Conservation (phyloP, 2,113 vertebrate species). For the Erythrocercus mccallii region DNA sequence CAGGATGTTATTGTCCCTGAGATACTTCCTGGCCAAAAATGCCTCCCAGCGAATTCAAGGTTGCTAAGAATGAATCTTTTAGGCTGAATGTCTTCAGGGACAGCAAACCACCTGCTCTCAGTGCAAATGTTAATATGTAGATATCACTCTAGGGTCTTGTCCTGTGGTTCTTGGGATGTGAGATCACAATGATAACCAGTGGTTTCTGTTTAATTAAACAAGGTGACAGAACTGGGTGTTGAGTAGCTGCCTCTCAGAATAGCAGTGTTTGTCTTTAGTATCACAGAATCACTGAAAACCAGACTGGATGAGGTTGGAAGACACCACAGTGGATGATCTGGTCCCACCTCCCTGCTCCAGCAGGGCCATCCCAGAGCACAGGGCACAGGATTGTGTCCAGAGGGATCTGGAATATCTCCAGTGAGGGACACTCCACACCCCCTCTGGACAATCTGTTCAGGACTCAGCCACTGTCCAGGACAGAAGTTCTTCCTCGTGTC, state of each 20-base stretch:
- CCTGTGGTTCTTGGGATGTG: background rate
- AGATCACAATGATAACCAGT: background rate
- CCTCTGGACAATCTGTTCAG: background rate
- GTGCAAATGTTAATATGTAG: background rate
- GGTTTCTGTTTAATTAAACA: background rate
- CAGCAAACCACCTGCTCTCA: background rate
- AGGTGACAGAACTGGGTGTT: background rate
- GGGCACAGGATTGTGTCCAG: background rate
- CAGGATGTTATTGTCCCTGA: background rate
- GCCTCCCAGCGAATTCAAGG: background rate
- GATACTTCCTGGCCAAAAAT: background rate
- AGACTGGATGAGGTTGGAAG: background rate
- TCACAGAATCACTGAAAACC: background rate
- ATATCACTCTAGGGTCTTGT: background rate
- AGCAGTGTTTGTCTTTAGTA: background rate
- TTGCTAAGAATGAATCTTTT: background rate
- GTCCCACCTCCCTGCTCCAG: background rate
- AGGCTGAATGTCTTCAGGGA: background rate
- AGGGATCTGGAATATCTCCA: background rate
- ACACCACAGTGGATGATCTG: background rate
- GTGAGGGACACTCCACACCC: background rate
- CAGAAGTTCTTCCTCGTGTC: accelerated
- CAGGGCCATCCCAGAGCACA: background rate
- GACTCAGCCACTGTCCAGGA: accelerated
- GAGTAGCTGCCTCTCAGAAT: background rate